phyloP scores from a whole-genome alignment of 2,888 invertebrate species.

The Luperina nickerlii region DNA sequence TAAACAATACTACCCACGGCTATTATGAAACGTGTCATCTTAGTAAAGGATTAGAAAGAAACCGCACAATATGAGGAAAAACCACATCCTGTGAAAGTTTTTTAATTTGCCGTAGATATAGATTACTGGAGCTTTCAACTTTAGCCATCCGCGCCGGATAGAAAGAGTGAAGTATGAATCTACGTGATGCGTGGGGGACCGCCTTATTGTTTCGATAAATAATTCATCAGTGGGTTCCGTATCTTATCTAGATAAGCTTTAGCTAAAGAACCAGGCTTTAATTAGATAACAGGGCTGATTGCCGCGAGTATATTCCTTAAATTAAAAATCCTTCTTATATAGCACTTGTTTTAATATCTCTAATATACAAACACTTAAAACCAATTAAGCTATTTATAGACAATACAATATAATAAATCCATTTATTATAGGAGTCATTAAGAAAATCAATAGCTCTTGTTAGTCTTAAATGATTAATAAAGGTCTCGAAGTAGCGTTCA shows the following conservation, averaged over 20 bases:
- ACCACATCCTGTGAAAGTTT: constrained; percentile 30
- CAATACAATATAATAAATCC: not conserved
- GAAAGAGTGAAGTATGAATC: not conserved
- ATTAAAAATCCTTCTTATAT: not conserved
- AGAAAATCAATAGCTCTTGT: constrained; percentile 23
- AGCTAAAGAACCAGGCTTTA: not conserved
- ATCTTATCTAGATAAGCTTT: not conserved
- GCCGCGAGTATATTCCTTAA: not conserved
- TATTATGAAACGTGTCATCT: constrained; percentile 21
- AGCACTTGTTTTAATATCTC: not conserved
- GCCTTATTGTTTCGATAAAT: constrained; percentile 12
- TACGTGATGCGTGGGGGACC: constrained; percentile 3
- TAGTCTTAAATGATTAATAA: constrained; percentile 24
- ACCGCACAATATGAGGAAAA: constrained; percentile 21
- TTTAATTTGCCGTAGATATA: constrained; percentile 46
- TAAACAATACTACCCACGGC: not conserved
- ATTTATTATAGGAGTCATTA: constrained; percentile 12
- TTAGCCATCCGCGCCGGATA: constrained; percentile 3
- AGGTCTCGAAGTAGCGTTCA: constrained; percentile 20
- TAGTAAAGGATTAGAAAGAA: constrained; percentile 9
- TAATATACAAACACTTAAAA: not conserved
- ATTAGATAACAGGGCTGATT: not conserved
- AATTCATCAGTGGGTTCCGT: not conserved
- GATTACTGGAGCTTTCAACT: constrained; percentile 49
- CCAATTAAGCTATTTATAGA: not conserved